Percentiles rank a stretch among this genome's conserved stretches.
phyloP scores from a whole-genome alignment of 2,797 vertebrate species.

The Pyrocephalus nanus region DNA sequence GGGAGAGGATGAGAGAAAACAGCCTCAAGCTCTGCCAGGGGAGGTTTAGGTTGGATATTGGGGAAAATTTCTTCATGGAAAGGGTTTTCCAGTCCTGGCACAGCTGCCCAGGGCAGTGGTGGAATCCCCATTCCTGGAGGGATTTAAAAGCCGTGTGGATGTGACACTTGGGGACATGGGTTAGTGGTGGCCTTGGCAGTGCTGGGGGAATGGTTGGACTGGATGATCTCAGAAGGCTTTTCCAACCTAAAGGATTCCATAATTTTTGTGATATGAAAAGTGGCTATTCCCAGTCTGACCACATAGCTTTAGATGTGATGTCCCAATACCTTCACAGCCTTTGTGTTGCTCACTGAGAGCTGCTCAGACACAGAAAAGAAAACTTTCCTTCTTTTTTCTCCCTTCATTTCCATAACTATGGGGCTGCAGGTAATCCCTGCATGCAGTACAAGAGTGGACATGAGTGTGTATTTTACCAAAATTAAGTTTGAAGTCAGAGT shows the following conservation, averaged over 20 bases:
- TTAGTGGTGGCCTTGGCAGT: background rate
- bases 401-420: background rate
- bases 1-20: background rate
- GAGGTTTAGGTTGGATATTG: rapidly evolving
- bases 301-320: rapidly evolving
- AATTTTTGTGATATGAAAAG: background rate
- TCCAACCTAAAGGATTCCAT: rapidly evolving
- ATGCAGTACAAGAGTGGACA: background rate
- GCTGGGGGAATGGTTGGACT: background rate
- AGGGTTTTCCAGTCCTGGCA: background rate
- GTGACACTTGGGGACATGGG: background rate
- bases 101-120: rapidly evolving
- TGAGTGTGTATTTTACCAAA: background rate
- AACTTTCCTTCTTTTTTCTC: rapidly evolving
- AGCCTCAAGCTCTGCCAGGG: background rate
- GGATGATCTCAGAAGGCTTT: background rate
- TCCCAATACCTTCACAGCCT: background rate
- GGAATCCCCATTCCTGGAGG: background rate
- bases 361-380: background rate
- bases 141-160: rapidly evolving
- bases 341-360: background rate
- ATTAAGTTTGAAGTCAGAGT: background rate
- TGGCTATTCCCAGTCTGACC: background rate
- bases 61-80: background rate
- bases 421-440: background rate